These are phyloP conservation scores for Myrmecophaga tridactyla DNA, from an alignment of 2,113 vertebrate species.

Conservation along the genomic window DNA sequence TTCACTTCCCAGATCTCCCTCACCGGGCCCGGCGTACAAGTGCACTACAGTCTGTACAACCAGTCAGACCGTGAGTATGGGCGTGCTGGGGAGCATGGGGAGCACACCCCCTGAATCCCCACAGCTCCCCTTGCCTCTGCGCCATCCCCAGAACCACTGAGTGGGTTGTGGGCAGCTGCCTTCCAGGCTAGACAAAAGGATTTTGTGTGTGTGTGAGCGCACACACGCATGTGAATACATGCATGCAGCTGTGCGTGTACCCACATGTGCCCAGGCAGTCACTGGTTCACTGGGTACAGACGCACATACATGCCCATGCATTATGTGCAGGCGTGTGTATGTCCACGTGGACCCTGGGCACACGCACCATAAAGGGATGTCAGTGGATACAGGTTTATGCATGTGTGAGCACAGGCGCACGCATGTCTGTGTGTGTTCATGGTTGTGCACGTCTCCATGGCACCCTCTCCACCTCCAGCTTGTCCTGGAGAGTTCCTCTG, in stretches of 20 bases:
- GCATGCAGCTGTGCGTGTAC: fast-evolving
- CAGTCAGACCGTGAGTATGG: conserved; percentile 91
- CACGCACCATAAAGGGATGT: background rate
- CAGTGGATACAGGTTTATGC: background rate
- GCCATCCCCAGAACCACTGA: background rate
- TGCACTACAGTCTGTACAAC: conserved; percentile 92
- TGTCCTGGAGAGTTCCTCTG: conserved; percentile 94
- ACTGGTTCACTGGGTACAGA: fast-evolving
- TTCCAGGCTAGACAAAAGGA: background rate
- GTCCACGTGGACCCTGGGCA: background rate
- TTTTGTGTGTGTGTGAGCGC: background rate
- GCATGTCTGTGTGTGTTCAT: fast-evolving
- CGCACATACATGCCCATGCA: fast-evolving
- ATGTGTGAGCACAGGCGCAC: fast-evolving
- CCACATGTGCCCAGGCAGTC: background rate
- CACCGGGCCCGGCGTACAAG: conserved; percentile 92
- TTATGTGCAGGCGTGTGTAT: background rate
- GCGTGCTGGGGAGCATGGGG: fast-evolving
- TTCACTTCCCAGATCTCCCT: conserved; percentile 92
- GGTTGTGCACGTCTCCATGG: fast-evolving
- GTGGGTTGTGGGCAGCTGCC: background rate
- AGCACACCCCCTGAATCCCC: background rate
- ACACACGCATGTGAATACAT: fast-evolving
- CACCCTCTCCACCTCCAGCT: conserved; percentile 78
- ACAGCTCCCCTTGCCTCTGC: background rate